Conservation (phyloP, 2,888 invertebrate genomes). For the Sclerodermus sp. region DNA sequence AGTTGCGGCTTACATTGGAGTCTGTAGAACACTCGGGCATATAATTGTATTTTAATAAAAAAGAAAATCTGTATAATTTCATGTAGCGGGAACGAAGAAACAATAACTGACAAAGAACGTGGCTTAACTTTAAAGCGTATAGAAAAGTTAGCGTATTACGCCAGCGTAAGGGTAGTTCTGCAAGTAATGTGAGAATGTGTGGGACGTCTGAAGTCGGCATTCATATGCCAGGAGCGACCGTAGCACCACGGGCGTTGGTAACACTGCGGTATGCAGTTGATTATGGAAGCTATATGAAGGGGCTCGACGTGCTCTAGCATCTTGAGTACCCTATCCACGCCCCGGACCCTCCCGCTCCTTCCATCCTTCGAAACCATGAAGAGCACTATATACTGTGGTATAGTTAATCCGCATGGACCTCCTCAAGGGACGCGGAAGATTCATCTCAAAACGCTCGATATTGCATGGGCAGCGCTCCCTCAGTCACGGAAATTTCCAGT, state of each 20-base stretch:
- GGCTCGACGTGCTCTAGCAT: constrained; percentile 57
- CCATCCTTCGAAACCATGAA: constrained; percentile 33
- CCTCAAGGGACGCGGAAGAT: constrained; percentile 40
- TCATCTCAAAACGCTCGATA: constrained; percentile 45
- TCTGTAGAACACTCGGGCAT: too few relatives aligned
- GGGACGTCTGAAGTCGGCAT: constrained; percentile 40
- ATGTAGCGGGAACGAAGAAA: neutral
- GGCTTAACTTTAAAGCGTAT: too few relatives aligned
- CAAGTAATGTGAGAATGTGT: constrained; percentile 16
- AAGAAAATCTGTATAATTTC: too few relatives aligned
- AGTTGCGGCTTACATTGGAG: too few relatives aligned
- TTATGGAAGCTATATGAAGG: constrained; percentile 58
- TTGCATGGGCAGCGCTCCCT: constrained; percentile 30
- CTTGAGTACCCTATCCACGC: constrained; percentile 53
- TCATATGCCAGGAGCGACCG: constrained; percentile 49
- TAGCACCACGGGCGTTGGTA: constrained; percentile 45
- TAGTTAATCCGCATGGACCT: constrained; percentile 47
- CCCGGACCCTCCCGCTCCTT: constrained; percentile 26
- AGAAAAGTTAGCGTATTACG: too few relatives aligned
- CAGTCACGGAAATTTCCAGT: constrained; percentile 25
- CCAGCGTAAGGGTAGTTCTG: neutral
- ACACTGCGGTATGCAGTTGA: constrained; percentile 58
- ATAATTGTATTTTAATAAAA: too few relatives aligned
- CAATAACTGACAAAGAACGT: constrained; percentile 10
- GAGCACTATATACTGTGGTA: constrained; percentile 37